Conservation (phyloP, 2,888 invertebrate species). For the Phyllotreta striolata region DNA sequence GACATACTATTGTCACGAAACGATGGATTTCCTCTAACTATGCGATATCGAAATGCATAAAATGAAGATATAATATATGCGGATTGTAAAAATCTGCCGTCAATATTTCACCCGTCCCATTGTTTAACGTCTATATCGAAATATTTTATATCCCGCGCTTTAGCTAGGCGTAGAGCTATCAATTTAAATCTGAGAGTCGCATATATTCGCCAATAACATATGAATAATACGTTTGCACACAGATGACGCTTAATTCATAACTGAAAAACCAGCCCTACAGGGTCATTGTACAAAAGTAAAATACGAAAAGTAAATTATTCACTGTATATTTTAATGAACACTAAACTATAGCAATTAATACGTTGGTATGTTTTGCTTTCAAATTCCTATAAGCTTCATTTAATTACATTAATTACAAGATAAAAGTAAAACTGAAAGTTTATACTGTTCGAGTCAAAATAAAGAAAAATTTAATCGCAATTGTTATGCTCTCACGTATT, state of each 20-base stretch:
- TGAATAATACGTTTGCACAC: slow-evolving; percentile 23
- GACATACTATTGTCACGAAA: neutral
- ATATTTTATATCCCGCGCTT: slow-evolving; percentile 23
- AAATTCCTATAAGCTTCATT: too few species aligned
- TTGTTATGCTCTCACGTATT: too few species aligned
- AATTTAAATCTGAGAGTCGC: slow-evolving; percentile 24
- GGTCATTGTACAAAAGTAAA: neutral
- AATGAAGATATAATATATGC: slow-evolving; percentile 18
- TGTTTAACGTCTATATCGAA: slow-evolving; percentile 27
- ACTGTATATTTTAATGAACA: too few species aligned
- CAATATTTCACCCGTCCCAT: slow-evolving; percentile 20
- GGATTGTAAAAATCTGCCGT: slow-evolving; percentile 22
- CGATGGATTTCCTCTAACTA: slow-evolving; percentile 10
- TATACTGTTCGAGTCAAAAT: too few species aligned
- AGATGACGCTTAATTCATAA: slow-evolving; percentile 24
- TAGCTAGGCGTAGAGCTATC: slow-evolving; percentile 26
- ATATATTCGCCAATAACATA: slow-evolving; percentile 19
- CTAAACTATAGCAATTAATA: too few species aligned
- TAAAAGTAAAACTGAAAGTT: too few species aligned
- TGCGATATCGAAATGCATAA: slow-evolving; percentile 13
- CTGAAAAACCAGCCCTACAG: slow-evolving; percentile 19
- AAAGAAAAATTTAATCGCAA: too few species aligned
- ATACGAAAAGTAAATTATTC: too few species aligned
- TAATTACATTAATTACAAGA: too few species aligned
- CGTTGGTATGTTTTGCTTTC: too few species aligned